Evolutionary conservation across 2,888 invertebrate species (phyloP), one percentile per base, ranked within the genome.

Genomic region (Eupeodes luniger): DNA sequence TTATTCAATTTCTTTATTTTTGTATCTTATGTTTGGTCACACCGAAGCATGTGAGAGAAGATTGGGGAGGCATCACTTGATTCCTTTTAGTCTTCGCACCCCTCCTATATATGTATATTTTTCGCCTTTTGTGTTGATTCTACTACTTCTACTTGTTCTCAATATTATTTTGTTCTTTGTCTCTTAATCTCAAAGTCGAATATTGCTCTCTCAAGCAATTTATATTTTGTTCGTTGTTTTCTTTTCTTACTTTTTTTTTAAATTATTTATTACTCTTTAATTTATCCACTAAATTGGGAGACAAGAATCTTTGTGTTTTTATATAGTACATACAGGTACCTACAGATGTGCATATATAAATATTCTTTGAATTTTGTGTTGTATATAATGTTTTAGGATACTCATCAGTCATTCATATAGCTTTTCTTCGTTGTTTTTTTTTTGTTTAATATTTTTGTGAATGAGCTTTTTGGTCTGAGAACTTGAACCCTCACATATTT

Each of bases 321-420:
- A 19, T 4, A 5, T 14, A 27, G 27, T 27, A 27, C 27, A 27
- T 27, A 27, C 27, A 27, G 27, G 27, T 27, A 27, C 27, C 27
- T 27, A 27, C 27, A 49, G 1, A 49, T 49, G 49, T 64, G 1
- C 19, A 19, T 19, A 44, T 66, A 12, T 51, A 40, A 12, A 49
- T n/a, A 19, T 51, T 72, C 57, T 74, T 74, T 49, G 47, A 36
- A 9, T 74, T 81, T 51, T 55, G n/a, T 81, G 36, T 81, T 81
- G 9, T 40, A 40, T 16, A 57, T 47, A 47, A 64, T 72, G 36
- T 59, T 27, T 27, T 27, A 40, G 6, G 40, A 2, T 27, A 27
- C 49, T 53, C 40, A 55, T 19, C 69, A 69, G 62, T 77, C 62
- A 82, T 61, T 77, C 62, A 82, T 61, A 47, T 36, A 61, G 67